These are phyloP conservation scores for Limnephilus marmoratus DNA, from an alignment of 2,888 invertebrate genomes.

Conservation along the genomic window DNA sequence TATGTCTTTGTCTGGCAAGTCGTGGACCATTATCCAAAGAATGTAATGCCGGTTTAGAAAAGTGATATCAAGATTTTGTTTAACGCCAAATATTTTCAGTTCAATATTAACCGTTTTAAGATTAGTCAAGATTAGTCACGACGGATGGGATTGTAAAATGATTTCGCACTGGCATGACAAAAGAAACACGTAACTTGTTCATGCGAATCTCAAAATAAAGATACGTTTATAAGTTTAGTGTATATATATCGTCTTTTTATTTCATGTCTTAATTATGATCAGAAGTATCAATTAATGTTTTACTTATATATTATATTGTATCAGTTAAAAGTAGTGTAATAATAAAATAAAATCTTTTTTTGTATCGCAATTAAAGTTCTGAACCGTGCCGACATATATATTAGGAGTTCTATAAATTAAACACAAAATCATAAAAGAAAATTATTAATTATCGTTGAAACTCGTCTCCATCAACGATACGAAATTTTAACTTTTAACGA, in stretches of 20 bases:
- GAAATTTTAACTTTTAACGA: background rate
- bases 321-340: no score
- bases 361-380: background rate
- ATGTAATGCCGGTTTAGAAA: background rate
- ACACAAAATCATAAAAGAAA: background rate
- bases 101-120: conserved; percentile 1
- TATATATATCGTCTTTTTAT: no score
- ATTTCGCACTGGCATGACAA: background rate
- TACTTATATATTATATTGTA: no score
- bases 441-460: background rate
- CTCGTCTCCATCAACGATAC: background rate
- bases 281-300: no score
- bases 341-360: no score
- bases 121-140: background rate
- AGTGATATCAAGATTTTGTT: background rate
- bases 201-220: background rate
- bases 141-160: background rate
- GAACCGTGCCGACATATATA: background rate
- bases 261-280: no score
- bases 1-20: background rate
- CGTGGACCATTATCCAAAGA: background rate
- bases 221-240: background rate
- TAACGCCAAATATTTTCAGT: background rate
- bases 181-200: background rate
- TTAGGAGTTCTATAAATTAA: background rate